Evolutionary conservation across 64 coral and sea anemone genomes (phyloP).

Genomic region (Astreopora myriophthalma): DNA sequence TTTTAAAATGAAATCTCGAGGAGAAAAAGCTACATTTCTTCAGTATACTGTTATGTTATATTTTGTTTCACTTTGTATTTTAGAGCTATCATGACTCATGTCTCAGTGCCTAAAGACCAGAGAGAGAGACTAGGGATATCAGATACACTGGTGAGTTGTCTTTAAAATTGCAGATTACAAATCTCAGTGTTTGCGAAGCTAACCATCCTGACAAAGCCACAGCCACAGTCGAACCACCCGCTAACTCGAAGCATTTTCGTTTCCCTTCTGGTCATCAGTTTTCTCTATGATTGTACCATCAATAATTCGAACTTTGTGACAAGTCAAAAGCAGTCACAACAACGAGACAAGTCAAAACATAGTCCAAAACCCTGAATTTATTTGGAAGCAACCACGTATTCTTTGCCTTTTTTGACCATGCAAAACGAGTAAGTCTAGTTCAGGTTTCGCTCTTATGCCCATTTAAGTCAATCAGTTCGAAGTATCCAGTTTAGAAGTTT

Average conservation of each 20-base stretch:
- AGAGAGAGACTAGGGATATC: constrained; percentile 86
- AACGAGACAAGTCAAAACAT: too few species aligned
- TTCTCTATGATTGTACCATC: background rate
- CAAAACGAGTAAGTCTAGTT: background rate
- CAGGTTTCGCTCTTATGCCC: background rate
- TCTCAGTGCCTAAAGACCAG: constrained; percentile 88
- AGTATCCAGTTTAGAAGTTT: too few species aligned
- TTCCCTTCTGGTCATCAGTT: background rate
- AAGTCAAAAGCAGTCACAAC: too few species aligned
- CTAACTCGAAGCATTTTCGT: background rate
- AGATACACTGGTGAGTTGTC: constrained; percentile 83
- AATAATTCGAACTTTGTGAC: too few species aligned
- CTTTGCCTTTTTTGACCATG: background rate
- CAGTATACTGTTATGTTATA: background rate
- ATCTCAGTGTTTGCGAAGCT: too few species aligned
- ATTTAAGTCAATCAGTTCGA: too few species aligned
- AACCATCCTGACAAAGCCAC: too few species aligned
- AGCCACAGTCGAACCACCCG: background rate
- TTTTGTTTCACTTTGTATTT: background rate
- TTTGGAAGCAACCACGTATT: too few species aligned
- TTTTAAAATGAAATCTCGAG: too few species aligned
- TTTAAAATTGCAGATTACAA: too few species aligned
- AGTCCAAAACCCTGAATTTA: too few species aligned
- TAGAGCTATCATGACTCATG: constrained; percentile 96
- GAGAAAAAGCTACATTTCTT: background rate